A percentile compares a stretch with the other conserved stretches of the same genome.
phyloP scores from a whole-genome alignment of 2,797 vertebrate species.

The Oceanodroma leucorhoa region DNA sequence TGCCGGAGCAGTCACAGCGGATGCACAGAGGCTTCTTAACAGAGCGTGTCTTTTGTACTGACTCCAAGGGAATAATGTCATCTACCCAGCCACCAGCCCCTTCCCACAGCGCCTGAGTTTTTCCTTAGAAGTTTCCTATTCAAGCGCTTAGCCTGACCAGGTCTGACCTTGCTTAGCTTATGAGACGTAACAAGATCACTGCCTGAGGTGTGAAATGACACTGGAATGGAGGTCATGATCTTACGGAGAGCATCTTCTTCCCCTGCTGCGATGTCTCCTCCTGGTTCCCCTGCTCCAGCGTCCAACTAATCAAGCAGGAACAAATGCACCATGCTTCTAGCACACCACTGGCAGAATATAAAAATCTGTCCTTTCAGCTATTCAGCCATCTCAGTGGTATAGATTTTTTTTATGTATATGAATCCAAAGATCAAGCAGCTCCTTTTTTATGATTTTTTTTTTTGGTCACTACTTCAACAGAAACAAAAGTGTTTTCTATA shows the following conservation, averaged over 20 bases:
- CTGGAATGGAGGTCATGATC: conserved; percentile 63
- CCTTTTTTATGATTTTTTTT: background rate
- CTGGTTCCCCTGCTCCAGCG: conserved; percentile 7
- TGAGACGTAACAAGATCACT: conserved; percentile 65
- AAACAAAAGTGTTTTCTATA: background rate
- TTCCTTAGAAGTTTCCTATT: conserved; percentile 61
- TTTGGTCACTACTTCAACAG: background rate
- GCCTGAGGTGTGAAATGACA: conserved; percentile 70
- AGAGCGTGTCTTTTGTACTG: background rate
- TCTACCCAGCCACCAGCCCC: conserved; percentile 23
- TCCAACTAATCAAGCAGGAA: conserved; percentile 38
- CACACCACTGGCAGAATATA: conserved; percentile 28
- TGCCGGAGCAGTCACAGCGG: fast-evolving
- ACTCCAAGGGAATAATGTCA: conserved; percentile 48
- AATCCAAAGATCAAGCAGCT: conserved; percentile 19
- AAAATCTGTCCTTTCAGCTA: conserved; percentile 1
- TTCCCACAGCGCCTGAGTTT: conserved; percentile 2
- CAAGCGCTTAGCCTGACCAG: conserved; percentile 55
- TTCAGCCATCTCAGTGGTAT: background rate
- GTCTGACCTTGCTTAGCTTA: conserved; percentile 64
- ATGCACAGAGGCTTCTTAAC: background rate
- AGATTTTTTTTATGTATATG: background rate
- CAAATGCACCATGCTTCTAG: background rate
- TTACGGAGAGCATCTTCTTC: conserved; percentile 26
- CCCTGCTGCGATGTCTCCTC: background rate